Base-by-base conservation (phyloP, 2,888 invertebrate species). In the Andrena bucephala region DNA sequence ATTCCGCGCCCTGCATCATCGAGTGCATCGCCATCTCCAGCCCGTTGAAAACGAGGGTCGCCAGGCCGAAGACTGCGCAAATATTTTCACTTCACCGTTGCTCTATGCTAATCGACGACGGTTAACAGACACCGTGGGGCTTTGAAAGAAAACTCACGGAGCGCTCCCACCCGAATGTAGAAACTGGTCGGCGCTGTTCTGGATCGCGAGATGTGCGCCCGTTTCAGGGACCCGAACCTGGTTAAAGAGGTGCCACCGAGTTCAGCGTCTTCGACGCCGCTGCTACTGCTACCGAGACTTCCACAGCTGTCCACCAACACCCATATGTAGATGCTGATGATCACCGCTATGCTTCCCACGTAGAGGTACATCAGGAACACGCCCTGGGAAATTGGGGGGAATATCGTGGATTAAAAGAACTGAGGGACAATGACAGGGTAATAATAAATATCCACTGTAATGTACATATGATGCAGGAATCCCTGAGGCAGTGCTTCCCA, bases 11-110 rank as follows among this genome's bases (percentile, higher is more conserved):
- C 84, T 94, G 94, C 94, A 95, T 95, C 93, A 95, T 94, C 70
- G 95, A 94, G 89, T 95, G 95, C 94, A 95, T 95, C 42, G 95
- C 95, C 93, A 95, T 95, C 90, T 95, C 95, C 83, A 95, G 90
- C 1, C 95, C 95, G 83, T 95, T 95, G 91, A 95, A 95, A 33
- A 95, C 95, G 69, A 95, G 90, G 8, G 95, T 95, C 1, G 95
- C 95, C 81, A 95, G 91, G 2, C 95, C 95, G 82, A 95, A 95
- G 24, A 95, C 95, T 95, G 89, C 20, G 74, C 80, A 63, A 50
- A 65, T 8, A 3, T 1, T 27, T n/a, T 52, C 13, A 8, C 33
- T 59, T 69, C 10, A 24, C 36, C 59, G 13, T 20, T 42, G 33
- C 54, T 24, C 20, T n/a, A 1, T 13, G 3, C 36, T 20, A 8